A percentile compares a stretch with the other conserved stretches of the same genome.
Evolutionary conservation across 2,888 invertebrate species (phyloP).

Genomic region (Drosophila conformis): DNA sequence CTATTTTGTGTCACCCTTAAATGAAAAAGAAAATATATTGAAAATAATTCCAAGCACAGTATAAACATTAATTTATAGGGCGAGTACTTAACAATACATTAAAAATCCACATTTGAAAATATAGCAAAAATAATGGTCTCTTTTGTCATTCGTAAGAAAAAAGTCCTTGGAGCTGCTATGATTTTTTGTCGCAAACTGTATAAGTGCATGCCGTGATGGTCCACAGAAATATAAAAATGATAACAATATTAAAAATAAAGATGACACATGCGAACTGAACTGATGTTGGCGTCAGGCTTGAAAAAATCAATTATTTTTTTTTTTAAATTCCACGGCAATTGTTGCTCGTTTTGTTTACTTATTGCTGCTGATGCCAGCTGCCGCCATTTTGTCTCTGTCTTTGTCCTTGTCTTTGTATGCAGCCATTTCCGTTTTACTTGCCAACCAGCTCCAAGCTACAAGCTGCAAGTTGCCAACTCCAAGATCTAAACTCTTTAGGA

Average conservation of each 20-base stretch:
- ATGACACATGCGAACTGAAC: constrained; percentile 5
- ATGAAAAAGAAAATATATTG: not conserved
- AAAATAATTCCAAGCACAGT: not conserved
- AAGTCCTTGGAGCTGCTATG: not conserved
- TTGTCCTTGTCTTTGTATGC: constrained; percentile 14
- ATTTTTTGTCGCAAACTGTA: not conserved
- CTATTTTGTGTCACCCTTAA: too few relatives aligned
- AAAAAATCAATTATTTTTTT: constrained; percentile 66
- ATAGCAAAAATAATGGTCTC: not conserved
- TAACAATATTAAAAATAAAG: not conserved
- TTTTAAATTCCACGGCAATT: constrained; percentile 60
- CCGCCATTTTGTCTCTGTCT: constrained; percentile 2
- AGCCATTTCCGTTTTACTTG: constrained; percentile 5
- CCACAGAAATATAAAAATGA: not conserved
- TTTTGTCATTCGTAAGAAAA: not conserved
- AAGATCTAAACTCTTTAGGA: constrained; percentile 27
- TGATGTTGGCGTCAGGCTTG: constrained; percentile 18
- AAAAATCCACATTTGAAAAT: not conserved
- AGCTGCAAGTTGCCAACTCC: not conserved
- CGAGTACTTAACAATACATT: not conserved
- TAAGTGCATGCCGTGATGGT: not conserved
- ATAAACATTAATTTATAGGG: not conserved
- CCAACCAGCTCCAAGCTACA: not conserved
- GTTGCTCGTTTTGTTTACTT: constrained; percentile 36
- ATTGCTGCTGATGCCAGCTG: constrained; percentile 17